A percentile compares a stretch with the other conserved stretches of the same genome.
These are phyloP conservation scores for Oscarella lobularis DNA, from an alignment of 37 sponge, comb jelly and placozoan genomes.

Conservation along the genomic window DNA sequence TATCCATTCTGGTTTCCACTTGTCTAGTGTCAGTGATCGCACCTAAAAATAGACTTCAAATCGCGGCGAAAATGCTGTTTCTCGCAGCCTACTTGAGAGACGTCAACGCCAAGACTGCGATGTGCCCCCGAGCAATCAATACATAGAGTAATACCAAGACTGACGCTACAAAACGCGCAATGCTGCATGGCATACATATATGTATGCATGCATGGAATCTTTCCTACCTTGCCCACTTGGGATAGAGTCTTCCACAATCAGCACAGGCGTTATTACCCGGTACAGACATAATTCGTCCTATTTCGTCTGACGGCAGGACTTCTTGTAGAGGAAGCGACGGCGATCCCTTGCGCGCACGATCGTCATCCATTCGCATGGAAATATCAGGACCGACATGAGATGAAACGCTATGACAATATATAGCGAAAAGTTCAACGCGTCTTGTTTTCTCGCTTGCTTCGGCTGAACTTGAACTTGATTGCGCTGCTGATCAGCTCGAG, in stretches of 20 bases:
- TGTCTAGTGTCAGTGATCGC: constrained; percentile 74
- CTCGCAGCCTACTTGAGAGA: constrained; percentile 57
- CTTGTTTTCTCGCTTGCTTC: no score
- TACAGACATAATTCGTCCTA: neutral
- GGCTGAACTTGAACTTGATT: no score
- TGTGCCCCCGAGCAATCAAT: constrained; percentile 91
- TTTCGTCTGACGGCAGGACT: no score
- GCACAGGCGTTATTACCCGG: constrained; percentile 19
- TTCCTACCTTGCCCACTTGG: neutral
- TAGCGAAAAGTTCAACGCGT: no score
- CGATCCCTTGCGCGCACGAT: no score
- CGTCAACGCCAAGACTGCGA: constrained; percentile 65
- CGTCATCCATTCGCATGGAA: no score
- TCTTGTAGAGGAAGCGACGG: no score
- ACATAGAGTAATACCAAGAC: constrained; percentile 73
- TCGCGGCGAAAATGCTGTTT: no score
- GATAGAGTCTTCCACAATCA: neutral
- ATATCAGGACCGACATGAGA: no score
- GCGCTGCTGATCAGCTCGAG: no score
- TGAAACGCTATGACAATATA: no score
- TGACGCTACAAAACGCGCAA: constrained; percentile 38
- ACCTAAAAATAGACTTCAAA: no score
- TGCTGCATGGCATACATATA: neutral
- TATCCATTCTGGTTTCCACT: constrained; percentile 37
- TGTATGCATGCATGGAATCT: constrained; percentile 1